These are phyloP conservation scores for Dryobates pubescens DNA, from an alignment of 2,797 vertebrate genomes.

Conservation along the genomic window DNA sequence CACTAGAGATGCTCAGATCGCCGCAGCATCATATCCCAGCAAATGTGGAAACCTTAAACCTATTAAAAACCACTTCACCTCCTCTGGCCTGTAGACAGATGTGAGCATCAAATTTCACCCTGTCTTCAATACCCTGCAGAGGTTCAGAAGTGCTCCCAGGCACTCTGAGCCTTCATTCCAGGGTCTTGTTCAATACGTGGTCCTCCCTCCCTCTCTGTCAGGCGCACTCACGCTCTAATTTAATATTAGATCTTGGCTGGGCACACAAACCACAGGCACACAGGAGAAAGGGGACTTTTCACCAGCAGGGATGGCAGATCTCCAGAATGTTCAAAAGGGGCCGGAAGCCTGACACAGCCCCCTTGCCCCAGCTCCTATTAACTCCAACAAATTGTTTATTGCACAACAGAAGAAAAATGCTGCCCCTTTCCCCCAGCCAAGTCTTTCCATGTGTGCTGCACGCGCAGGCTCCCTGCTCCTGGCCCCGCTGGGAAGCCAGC, in stretches of 20 bases:
- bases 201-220: background rate
- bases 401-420: conserved; percentile 65
- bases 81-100: background rate
- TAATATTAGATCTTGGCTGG: background rate
- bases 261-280: background rate
- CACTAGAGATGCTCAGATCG: background rate
- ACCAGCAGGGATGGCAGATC: conserved; percentile 59
- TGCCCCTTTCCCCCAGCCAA: conserved; percentile 42
- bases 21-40: background rate
- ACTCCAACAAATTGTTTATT: conserved; percentile 77
- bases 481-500: conserved; percentile 38
- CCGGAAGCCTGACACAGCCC: conserved; percentile 46
- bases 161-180: background rate
- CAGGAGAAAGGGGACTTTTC: conserved; percentile 24
- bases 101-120: background rate
- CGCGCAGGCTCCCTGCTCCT: conserved; percentile 52
- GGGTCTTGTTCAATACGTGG: background rate
- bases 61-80: background rate
- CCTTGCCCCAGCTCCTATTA: conserved; percentile 55
- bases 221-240: background rate
- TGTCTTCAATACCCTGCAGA: background rate
- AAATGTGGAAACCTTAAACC: background rate
- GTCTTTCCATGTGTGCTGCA: conserved; percentile 68
- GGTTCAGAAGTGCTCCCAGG: background rate
- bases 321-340: conserved; percentile 65